Evolutionary conservation across 2,888 invertebrate genomes (phyloP).

Genomic region (Zootermopsis nevadensis): DNA sequence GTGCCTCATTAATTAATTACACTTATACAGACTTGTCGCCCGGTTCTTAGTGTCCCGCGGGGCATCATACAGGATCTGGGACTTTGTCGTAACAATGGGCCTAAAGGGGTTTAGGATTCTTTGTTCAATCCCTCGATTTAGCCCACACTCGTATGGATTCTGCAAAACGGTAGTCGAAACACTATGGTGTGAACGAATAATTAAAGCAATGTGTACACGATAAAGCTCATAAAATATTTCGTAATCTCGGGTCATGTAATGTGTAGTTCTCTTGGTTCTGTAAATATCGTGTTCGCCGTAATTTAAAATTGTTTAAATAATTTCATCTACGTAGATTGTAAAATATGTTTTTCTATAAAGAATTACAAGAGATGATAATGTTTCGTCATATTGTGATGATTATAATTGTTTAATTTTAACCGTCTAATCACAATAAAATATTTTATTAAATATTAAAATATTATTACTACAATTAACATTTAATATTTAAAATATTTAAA

Average conservation of each 20-base stretch:
- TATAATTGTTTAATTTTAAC: too few relatives aligned
- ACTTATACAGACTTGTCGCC: not conserved
- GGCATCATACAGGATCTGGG: not conserved
- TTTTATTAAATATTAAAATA: too few relatives aligned
- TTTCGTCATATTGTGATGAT: too few relatives aligned
- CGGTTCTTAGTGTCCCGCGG: conserved; percentile 8
- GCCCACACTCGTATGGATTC: not conserved
- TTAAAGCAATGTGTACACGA: not conserved
- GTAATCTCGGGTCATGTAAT: not conserved
- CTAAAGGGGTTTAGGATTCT: not conserved
- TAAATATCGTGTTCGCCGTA: too few relatives aligned
- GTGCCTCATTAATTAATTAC: conserved; percentile 49
- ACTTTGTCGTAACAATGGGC: conserved; percentile 11
- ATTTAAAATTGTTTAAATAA: too few relatives aligned
- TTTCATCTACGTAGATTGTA: too few relatives aligned
- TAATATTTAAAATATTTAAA: too few relatives aligned
- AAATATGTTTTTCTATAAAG: too few relatives aligned
- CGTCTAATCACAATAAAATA: too few relatives aligned
- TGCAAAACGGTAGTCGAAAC: not conserved
- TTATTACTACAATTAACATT: too few relatives aligned
- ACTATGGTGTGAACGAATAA: not conserved
- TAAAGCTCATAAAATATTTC: not conserved
- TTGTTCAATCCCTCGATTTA: not conserved
- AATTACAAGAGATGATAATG: too few relatives aligned
- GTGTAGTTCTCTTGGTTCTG: not conserved